These are phyloP conservation scores for Brenthis daphne DNA, from an alignment of 2,888 invertebrate genomes.

Conservation along the genomic window DNA sequence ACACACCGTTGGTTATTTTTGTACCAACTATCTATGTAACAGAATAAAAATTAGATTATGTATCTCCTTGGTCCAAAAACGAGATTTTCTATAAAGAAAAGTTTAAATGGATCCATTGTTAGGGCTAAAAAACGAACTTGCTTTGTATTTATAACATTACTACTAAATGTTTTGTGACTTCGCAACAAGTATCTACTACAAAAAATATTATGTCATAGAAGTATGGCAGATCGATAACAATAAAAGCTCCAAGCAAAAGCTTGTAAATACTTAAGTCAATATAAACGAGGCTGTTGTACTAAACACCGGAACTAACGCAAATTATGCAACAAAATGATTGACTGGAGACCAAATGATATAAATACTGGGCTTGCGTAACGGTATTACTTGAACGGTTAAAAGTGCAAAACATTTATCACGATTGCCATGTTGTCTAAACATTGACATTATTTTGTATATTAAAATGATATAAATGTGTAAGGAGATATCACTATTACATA, in stretches of 20 bases:
- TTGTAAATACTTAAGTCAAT: conserved; percentile 3
- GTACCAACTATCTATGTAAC: no score
- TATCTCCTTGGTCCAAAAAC: no score
- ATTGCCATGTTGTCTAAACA: conserved; percentile 12
- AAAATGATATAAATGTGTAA: neutral
- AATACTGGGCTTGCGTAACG: conserved; percentile 24
- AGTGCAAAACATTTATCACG: conserved; percentile 18
- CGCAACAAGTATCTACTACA: neutral
- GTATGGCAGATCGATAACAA: neutral
- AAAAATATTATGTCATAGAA: neutral
- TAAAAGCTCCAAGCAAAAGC: neutral
- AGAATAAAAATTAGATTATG: no score
- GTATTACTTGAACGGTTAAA: conserved; percentile 10
- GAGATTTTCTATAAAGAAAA: no score
- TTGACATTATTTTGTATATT: conserved; percentile 8
- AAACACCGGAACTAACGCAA: conserved; percentile 26
- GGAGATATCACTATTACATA: neutral
- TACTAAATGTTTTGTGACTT: no score
- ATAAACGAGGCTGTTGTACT: conserved; percentile 8
- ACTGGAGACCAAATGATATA: conserved; percentile 18
- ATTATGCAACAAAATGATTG: conserved; percentile 30
- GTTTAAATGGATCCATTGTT: no score
- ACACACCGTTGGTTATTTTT: no score
- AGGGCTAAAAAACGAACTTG: no score
- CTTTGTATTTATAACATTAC: no score